Percentiles rank a stretch among this genome's conserved stretches.
phyloP scores from a whole-genome alignment of 1,140 invertebrate species.

The Drosophila cardini region DNA sequence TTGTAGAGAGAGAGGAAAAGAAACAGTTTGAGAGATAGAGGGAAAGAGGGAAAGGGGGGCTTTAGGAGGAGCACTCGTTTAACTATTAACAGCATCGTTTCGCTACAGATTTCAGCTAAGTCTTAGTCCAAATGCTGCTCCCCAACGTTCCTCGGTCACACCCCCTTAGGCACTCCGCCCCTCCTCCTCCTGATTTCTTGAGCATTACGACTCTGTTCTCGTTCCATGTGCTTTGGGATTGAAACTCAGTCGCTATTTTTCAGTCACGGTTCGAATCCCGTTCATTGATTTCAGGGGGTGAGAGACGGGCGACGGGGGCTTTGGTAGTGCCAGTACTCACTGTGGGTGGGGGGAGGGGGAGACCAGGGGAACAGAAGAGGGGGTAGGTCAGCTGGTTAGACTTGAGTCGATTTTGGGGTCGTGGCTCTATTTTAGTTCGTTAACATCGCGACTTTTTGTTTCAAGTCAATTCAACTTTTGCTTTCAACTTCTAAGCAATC shows the following conservation, averaged over 20 bases:
- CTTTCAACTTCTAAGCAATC: no score
- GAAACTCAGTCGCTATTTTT: constrained; percentile 7
- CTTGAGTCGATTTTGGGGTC: background rate
- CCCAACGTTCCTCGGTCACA: background rate
- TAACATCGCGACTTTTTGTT: background rate
- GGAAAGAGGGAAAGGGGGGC: background rate
- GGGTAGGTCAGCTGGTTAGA: constrained; percentile 5
- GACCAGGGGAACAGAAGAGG: background rate
- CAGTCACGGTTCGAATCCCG: constrained; percentile 33
- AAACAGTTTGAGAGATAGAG: background rate
- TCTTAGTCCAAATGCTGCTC: background rate
- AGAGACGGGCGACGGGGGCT: no score
- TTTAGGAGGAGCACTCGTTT: background rate
- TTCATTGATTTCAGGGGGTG: constrained; percentile 63
- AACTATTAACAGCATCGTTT: constrained; percentile 20
- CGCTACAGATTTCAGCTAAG: background rate
- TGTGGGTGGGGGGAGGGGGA: background rate
- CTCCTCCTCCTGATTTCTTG: background rate
- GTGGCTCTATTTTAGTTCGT: constrained; percentile 62
- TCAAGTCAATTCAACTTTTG: background rate
- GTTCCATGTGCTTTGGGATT: background rate
- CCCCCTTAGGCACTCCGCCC: no score
- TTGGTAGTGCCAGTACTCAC: no score
- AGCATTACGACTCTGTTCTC: background rate
- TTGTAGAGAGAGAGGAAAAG: background rate